Conservation (phyloP, 2,888 invertebrate genomes). For the Amiota communis region DNA sequence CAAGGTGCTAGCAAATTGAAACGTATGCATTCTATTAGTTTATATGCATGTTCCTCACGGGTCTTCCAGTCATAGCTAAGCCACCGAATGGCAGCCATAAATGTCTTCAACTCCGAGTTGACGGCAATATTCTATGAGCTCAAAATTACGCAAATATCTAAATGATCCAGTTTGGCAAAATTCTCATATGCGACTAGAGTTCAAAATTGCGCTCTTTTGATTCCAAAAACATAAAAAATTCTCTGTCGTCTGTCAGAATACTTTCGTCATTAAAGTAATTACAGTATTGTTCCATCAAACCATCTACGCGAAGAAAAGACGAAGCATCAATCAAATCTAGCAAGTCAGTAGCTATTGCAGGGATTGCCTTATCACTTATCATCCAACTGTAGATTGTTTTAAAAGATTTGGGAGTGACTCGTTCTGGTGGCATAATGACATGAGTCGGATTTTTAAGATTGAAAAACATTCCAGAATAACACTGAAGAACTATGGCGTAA, state of each 20-base stretch:
- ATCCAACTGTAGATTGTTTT: slow-evolving; percentile 87
- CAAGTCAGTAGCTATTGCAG: slow-evolving; percentile 77
- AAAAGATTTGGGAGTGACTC: slow-evolving; percentile 77
- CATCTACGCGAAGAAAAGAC: slow-evolving; percentile 81
- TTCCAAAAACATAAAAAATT: slow-evolving; percentile 80
- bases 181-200: slow-evolving; percentile 84
- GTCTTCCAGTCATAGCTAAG: slow-evolving; percentile 81
- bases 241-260: slow-evolving; percentile 83
- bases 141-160: slow-evolving; percentile 80
- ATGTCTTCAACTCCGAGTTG: slow-evolving; percentile 79
- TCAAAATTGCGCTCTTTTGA: slow-evolving; percentile 74
- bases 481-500: slow-evolving; percentile 70
- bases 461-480: slow-evolving; percentile 69
- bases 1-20: slow-evolving; percentile 87
- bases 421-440: slow-evolving; percentile 66
- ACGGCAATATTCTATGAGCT: slow-evolving; percentile 83
- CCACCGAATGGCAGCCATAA: slow-evolving; percentile 88
- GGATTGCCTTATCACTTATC: slow-evolving; percentile 79
- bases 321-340: slow-evolving; percentile 83
- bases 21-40: slow-evolving; percentile 81
- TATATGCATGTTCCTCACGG: slow-evolving; percentile 76
- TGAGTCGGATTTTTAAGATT: slow-evolving; percentile 60
- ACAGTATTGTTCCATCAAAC: slow-evolving; percentile 84
- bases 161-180: slow-evolving; percentile 79
- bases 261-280: slow-evolving; percentile 82